phyloP scores from a whole-genome alignment of 2,113 vertebrate genomes.

The Equus przewalskii region DNA sequence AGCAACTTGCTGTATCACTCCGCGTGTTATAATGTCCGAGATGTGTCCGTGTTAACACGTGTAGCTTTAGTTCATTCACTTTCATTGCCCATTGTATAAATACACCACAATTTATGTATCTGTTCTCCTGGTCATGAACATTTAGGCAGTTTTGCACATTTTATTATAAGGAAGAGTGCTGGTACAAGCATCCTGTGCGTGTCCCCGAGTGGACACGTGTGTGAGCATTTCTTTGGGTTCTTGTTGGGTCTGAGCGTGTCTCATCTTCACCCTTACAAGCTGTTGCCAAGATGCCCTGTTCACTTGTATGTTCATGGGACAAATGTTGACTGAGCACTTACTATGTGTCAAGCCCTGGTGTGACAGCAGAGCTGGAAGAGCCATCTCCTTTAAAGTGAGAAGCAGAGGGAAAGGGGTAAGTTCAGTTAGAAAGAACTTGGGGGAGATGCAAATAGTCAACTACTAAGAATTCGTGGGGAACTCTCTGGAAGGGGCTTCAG shows the following conservation, averaged over 20 bases:
- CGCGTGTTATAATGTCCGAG: not conserved
- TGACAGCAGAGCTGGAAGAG: not conserved
- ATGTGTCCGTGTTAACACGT: not conserved
- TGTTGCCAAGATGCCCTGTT: conserved; percentile 36
- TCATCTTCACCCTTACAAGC: not conserved
- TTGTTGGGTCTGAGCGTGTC: not conserved
- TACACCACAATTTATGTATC: not conserved
- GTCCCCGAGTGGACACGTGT: not conserved
- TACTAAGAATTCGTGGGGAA: not conserved
- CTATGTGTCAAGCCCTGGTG: not conserved
- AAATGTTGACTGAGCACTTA: conserved; percentile 39
- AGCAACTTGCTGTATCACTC: not conserved
- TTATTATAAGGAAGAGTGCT: not conserved
- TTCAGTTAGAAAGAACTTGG: not conserved
- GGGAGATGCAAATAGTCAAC: not conserved
- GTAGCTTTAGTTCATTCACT: not conserved
- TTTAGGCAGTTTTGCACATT: not conserved
- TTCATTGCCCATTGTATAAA: not conserved
- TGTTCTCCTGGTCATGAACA: not conserved
- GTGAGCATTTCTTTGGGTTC: not conserved
- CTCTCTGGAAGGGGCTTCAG: not conserved
- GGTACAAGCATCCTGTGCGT: not conserved
- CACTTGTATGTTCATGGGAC: not conserved
- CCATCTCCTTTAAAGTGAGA: conserved; percentile 31
- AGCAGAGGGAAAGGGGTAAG: not conserved